Percentiles rank a stretch among this genome's conserved stretches.
Evolutionary conservation across 2,888 invertebrate genomes (phyloP).

Genomic region (Leptinotarsa rubiginosa): DNA sequence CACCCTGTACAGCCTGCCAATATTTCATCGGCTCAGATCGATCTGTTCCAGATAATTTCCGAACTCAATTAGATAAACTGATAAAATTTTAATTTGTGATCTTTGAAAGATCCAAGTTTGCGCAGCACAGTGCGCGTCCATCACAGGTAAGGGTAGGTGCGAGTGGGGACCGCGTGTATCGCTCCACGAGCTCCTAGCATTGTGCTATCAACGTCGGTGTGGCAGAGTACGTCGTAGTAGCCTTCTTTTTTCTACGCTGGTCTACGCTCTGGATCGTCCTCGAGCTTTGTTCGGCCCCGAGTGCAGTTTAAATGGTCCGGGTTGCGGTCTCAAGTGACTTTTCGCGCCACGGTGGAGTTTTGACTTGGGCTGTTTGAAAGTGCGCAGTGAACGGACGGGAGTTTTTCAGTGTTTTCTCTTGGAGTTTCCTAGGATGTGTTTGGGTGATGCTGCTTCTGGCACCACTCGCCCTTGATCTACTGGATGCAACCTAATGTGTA

Average conservation of each 20-base stretch:
- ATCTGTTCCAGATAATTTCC: constrained; percentile 35
- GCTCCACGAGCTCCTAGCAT: constrained; percentile 30
- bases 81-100: constrained; percentile 43
- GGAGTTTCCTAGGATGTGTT: constrained; percentile 62
- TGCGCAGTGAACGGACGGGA: constrained; percentile 19
- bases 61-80: constrained; percentile 39
- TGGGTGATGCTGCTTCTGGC: constrained; percentile 66
- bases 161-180: constrained; percentile 44
- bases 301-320: constrained; percentile 35
- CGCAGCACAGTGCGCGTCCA: constrained; percentile 31
- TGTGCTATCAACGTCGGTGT: constrained; percentile 44
- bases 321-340: constrained; percentile 30
- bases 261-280: constrained; percentile 30
- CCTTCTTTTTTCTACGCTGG: constrained; percentile 30
- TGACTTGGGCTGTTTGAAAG: constrained; percentile 26
- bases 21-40: constrained; percentile 21
- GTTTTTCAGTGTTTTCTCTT: constrained; percentile 34
- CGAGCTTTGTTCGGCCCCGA: constrained; percentile 12
- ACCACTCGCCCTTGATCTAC: constrained; percentile 66
- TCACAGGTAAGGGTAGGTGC: constrained; percentile 43
- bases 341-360: constrained; percentile 16
- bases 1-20: neutral
- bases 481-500: constrained; percentile 67
- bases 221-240: constrained; percentile 32
- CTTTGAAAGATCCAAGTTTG: constrained; percentile 31